phyloP scores from a whole-genome alignment of 2,113 vertebrate genomes.

The Fulmarus glacialis region DNA sequence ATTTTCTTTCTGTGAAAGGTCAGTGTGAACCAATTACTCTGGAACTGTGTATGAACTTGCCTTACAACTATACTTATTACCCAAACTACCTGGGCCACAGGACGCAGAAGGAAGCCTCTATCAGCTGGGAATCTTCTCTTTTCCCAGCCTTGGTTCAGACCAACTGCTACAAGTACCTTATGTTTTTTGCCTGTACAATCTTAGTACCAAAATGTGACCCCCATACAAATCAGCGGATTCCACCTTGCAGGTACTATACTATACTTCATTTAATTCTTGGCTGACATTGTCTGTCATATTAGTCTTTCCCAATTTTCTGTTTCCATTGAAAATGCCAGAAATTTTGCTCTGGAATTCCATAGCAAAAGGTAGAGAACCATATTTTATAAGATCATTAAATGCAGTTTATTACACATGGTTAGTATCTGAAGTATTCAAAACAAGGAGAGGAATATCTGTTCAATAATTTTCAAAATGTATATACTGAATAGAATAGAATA shows the following conservation, averaged over 20 bases:
- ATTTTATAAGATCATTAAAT: background rate
- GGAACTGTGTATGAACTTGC: conserved; percentile 95
- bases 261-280: background rate
- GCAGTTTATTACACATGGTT: background rate
- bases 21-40: conserved; percentile 90
- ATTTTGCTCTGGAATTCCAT: background rate
- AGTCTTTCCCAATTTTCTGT: background rate
- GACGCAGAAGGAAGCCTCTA: conserved; percentile 91
- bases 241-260: conserved; percentile 88
- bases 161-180: conserved; percentile 96
- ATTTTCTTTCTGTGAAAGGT: conserved; percentile 65
- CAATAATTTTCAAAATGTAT: background rate
- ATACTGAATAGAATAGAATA: background rate
- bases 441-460: background rate
- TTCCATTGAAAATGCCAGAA: background rate
- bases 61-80: conserved; percentile 89
- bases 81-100: conserved; percentile 94
- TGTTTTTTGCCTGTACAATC: conserved; percentile 97
- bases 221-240: conserved; percentile 81
- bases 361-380: background rate
- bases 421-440: background rate
- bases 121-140: conserved; percentile 94
- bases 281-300: background rate
- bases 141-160: conserved; percentile 96
- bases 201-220: conserved; percentile 94